Conservation (phyloP, 2,888 invertebrate genomes). For the Sesia apiformis region DNA sequence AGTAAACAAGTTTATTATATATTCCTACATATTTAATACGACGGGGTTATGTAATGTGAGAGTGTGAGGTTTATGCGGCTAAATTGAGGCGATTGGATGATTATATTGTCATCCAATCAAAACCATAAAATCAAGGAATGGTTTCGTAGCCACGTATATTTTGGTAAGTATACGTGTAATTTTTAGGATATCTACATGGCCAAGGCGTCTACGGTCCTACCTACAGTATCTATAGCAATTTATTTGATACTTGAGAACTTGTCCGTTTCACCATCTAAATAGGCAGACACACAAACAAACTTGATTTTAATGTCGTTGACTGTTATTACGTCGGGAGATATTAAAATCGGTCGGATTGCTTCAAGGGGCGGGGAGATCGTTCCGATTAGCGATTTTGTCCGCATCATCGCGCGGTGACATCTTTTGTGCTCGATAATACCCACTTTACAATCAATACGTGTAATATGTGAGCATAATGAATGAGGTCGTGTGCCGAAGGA, state of each 20-base stretch:
- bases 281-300: too few species aligned
- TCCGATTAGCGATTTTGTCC: conserved; percentile 37
- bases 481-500: too few species aligned
- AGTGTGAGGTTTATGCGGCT: conserved; percentile 4
- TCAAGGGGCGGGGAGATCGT: conserved; percentile 17
- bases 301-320: too few species aligned
- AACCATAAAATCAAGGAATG: too few species aligned
- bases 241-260: too few species aligned
- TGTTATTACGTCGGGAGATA: not conserved
- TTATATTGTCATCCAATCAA: too few species aligned
- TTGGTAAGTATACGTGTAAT: too few species aligned
- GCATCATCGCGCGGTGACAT: conserved; percentile 40
- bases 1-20: conserved; percentile 5
- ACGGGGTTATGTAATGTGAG: conserved; percentile 17
- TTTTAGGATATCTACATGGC: too few species aligned
- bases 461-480: not conserved
- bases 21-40: conserved; percentile 10
- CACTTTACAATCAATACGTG: not conserved
- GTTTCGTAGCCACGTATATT: too few species aligned
- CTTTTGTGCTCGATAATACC: conserved; percentile 19
- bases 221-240: too few species aligned
- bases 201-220: too few species aligned
- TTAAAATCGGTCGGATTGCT: not conserved
- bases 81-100: conserved; percentile 4
- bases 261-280: too few species aligned